Conservation (phyloP, 2,797 vertebrate genomes). For the Acestrorhynchus altus region DNA sequence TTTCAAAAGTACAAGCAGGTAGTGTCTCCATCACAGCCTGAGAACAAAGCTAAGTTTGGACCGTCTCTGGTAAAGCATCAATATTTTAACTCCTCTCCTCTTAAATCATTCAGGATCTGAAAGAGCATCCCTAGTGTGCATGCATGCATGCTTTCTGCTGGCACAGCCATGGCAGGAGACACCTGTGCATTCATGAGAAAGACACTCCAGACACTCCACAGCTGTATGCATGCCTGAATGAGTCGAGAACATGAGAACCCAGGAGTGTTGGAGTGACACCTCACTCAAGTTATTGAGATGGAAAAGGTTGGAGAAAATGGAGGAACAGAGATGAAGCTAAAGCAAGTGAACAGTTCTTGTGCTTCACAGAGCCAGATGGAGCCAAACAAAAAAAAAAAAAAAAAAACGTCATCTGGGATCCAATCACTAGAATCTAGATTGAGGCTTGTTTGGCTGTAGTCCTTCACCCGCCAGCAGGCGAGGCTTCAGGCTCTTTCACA, state of each 20-base stretch:
- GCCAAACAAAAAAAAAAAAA: too few relatives aligned
- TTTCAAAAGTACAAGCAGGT: not conserved
- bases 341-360: not conserved
- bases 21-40: not conserved
- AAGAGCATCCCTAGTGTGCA: not conserved
- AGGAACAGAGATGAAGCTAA: not conserved
- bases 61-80: conserved; percentile 9
- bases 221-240: not conserved
- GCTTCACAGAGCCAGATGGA: not conserved
- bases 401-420: too few relatives aligned
- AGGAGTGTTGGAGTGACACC: too few relatives aligned
- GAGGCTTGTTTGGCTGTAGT: conserved; percentile 1
- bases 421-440: not conserved
- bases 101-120: conserved; percentile 13
- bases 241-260: not conserved
- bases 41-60: not conserved
- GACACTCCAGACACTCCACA: not conserved
- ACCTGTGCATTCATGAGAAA: not conserved
- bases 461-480: not conserved
- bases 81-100: conserved; percentile 2
- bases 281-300: not conserved
- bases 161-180: not conserved
- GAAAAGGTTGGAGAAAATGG: not conserved
- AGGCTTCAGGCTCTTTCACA: conserved; percentile 12
- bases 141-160: not conserved